phyloP scores from a whole-genome alignment of 2,888 invertebrate species.

The Euclidia mi region DNA sequence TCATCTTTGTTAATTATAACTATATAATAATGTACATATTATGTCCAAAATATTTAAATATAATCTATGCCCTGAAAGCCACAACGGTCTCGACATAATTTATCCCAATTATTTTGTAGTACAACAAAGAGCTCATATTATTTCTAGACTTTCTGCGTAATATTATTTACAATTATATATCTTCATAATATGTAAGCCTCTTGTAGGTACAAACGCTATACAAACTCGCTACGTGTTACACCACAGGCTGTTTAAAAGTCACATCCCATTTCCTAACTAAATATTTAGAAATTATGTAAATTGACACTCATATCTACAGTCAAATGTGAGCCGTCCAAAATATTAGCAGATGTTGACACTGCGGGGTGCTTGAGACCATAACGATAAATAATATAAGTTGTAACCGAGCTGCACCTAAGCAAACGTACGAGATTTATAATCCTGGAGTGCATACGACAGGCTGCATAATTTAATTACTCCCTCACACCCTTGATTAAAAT shows the following conservation, averaged over 20 bases:
- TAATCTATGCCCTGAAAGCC: no score
- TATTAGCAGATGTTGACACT: constrained; percentile 61
- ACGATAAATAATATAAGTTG: constrained; percentile 49
- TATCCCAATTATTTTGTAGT: no score
- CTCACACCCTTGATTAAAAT: constrained; percentile 89
- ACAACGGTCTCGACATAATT: no score
- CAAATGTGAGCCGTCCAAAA: constrained; percentile 53
- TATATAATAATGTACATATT: no score
- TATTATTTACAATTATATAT: no score
- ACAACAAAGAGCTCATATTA: no score
- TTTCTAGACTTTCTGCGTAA: no score
- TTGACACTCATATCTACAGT: constrained; percentile 18
- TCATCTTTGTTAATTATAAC: no score
- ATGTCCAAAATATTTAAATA: no score
- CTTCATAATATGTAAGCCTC: not conserved
- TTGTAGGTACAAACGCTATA: no score
- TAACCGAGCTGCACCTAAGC: constrained; percentile 66
- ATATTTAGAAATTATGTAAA: constrained; percentile 17
- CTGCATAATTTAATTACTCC: constrained; percentile 88
- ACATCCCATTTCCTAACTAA: constrained; percentile 8
- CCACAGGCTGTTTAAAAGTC: no score
- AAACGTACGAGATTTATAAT: constrained; percentile 83
- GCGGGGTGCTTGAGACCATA: constrained; percentile 38
- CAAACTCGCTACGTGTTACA: no score
- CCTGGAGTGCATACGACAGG: constrained; percentile 87